Conservation (phyloP, 2,888 invertebrate species). For the Steinernema carpocapsae region DNA sequence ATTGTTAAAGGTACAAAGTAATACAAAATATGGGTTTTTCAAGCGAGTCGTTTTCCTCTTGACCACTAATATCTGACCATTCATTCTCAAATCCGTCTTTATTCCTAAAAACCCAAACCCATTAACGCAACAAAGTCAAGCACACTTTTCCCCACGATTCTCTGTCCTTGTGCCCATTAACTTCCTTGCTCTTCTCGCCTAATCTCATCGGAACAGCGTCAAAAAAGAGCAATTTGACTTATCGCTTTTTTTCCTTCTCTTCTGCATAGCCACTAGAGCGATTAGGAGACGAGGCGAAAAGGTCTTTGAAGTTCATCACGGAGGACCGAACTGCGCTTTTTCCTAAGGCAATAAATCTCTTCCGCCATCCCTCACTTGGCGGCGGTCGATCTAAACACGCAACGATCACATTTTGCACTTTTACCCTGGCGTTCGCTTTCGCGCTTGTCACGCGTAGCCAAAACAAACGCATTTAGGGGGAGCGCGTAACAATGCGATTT, state of each 20-base stretch:
- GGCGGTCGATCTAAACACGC: not conserved
- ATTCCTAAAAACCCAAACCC: too few relatives aligned
- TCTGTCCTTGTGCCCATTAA: not conserved
- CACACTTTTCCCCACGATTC: not conserved
- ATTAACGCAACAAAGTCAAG: too few relatives aligned
- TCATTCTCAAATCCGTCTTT: too few relatives aligned
- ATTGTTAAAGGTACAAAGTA: too few relatives aligned
- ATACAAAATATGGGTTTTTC: too few relatives aligned
- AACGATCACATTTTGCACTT: slow-evolving; percentile 13
- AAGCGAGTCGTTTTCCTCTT: too few relatives aligned
- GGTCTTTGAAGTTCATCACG: not conserved
- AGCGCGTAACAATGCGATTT: too few relatives aligned
- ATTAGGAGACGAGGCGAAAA: not conserved
- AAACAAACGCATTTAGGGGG: too few relatives aligned
- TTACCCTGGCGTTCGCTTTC: not conserved
- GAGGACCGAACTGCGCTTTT: not conserved
- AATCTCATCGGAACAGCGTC: not conserved
- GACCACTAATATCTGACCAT: too few relatives aligned
- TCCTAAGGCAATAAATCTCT: slow-evolving; percentile 21
- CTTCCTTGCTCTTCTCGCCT: not conserved
- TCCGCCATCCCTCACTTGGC: not conserved
- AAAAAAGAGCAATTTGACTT: too few relatives aligned
- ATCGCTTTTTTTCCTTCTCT: too few relatives aligned
- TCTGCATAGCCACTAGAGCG: too few relatives aligned
- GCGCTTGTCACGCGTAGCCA: not conserved